These are phyloP conservation scores for Catocala sponsa DNA, from an alignment of 2,888 invertebrate species.

Conservation along the genomic window DNA sequence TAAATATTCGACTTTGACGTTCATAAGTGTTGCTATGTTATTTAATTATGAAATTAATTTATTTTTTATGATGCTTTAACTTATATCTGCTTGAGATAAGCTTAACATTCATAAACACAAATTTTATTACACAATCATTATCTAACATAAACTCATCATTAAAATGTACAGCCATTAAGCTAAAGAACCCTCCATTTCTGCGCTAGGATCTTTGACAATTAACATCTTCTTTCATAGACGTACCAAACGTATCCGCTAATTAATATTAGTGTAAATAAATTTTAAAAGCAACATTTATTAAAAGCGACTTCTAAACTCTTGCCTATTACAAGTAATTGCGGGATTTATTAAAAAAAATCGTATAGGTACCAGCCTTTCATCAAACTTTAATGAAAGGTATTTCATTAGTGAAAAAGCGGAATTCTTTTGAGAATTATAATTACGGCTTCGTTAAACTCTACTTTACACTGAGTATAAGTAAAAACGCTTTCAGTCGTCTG, in stretches of 20 bases:
- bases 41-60: too few species aligned
- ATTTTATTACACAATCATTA: too few species aligned
- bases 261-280: background rate
- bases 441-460: slow-evolving; percentile 80
- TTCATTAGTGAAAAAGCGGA: slow-evolving; percentile 72
- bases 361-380: slow-evolving; percentile 58
- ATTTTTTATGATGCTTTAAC: too few species aligned
- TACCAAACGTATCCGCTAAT: background rate
- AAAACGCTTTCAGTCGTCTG: slow-evolving; percentile 71
- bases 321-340: slow-evolving; percentile 29
- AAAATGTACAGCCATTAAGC: too few species aligned
- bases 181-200: too few species aligned
- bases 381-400: slow-evolving; percentile 72
- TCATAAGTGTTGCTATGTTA: too few species aligned
- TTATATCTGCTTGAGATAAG: too few species aligned
- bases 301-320: slow-evolving; percentile 16
- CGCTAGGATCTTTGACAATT: too few species aligned
- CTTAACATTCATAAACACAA: too few species aligned
- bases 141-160: too few species aligned
- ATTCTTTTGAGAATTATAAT: slow-evolving; percentile 78
- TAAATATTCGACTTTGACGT: too few species aligned
- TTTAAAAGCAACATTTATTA: slow-evolving; percentile 8
- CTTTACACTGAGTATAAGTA: slow-evolving; percentile 71
- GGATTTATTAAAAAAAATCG: slow-evolving; percentile 35
- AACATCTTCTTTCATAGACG: too few species aligned